These are phyloP conservation scores for Uloborus diversus DNA, from an alignment of 1,140 invertebrate species.

Conservation along the genomic window DNA sequence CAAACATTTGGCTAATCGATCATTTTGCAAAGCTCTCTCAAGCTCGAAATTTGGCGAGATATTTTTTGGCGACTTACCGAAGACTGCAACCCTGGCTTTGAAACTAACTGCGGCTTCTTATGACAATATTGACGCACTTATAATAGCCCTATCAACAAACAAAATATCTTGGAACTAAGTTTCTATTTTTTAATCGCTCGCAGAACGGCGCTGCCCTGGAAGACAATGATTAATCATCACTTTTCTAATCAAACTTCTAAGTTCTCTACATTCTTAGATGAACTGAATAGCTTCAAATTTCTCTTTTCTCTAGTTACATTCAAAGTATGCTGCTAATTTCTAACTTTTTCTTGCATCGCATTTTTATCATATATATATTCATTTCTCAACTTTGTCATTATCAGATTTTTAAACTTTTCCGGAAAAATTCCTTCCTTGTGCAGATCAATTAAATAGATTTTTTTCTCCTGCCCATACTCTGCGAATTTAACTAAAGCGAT, in stretches of 20 bases:
- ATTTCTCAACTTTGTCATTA: constrained; percentile 20
- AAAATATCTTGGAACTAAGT: background rate
- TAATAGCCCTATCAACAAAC: background rate
- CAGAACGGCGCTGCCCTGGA: background rate
- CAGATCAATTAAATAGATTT: constrained; percentile 42
- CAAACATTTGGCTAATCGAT: no score
- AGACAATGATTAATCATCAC: background rate
- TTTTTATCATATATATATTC: background rate
- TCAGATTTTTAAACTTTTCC: constrained; percentile 29
- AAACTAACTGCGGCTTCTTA: background rate
- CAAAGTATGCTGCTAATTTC: no score
- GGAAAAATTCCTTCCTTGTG: background rate
- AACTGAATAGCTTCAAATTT: background rate
- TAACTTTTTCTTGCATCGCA: no score
- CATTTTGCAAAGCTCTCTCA: no score
- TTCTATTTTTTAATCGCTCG: background rate
- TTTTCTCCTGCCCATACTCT: background rate
- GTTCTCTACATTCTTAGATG: background rate
- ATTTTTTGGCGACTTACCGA: no score
- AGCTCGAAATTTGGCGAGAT: no score
- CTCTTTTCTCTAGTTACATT: background rate
- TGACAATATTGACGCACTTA: background rate
- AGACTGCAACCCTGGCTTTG: background rate
- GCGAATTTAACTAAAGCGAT: constrained; percentile 32
- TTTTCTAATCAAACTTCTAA: background rate